Evolutionary conservation across 2,888 invertebrate genomes (phyloP).

Genomic region (Saturnia japonica): DNA sequence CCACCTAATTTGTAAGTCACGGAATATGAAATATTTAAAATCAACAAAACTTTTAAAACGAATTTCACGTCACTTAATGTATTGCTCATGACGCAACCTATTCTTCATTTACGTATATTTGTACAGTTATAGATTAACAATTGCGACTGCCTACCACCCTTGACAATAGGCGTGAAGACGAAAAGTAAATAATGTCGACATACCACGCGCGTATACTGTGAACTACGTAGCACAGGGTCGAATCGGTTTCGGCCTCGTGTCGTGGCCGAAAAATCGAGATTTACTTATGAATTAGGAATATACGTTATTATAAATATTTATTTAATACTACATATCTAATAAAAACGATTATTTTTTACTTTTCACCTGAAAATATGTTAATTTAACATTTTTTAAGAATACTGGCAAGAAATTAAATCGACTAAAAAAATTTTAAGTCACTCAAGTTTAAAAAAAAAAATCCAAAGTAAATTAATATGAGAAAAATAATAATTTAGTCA

Average conservation of each 20-base stretch:
- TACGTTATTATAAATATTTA: background rate
- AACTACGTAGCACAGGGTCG: background rate
- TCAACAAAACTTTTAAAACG: background rate
- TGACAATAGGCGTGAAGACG: conserved; percentile 13
- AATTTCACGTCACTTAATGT: conserved; percentile 1
- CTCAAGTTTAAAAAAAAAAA: no score
- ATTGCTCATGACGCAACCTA: background rate
- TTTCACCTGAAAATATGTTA: no score
- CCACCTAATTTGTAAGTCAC: conserved; percentile 12
- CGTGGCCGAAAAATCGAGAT: background rate
- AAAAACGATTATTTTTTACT: no score
- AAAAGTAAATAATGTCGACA: conserved; percentile 9
- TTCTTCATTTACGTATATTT: conserved; percentile 2
- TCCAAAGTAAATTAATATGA: no score
- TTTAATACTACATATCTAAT: no score
- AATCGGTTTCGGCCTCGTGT: background rate
- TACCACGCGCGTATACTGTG: background rate
- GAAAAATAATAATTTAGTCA: no score
- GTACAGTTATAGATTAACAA: conserved; percentile 13
- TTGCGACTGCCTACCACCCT: conserved; percentile 8
- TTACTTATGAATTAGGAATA: background rate
- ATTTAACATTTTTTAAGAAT: no score
- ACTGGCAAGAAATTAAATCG: no score
- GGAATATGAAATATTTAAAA: conserved; percentile 7
- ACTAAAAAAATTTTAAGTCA: no score